These are phyloP conservation scores for Dunckerocampus dactyliophorus DNA, from an alignment of 2,113 vertebrate genomes.

Conservation along the genomic window DNA sequence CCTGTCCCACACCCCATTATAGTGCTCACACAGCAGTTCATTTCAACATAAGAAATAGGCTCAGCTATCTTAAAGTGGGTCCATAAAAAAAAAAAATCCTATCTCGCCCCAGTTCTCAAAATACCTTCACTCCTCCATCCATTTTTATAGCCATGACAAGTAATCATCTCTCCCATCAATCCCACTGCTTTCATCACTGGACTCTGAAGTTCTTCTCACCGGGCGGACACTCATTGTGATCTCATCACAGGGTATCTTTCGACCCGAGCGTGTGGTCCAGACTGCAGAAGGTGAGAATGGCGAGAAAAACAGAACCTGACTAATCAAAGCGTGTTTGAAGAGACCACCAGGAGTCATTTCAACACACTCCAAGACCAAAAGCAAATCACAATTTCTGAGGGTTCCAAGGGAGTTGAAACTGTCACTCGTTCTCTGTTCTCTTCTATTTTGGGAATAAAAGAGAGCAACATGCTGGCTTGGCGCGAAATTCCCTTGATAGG, in stretches of 20 bases:
- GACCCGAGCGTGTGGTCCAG: slow-evolving; percentile 58
- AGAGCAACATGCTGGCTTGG: slow-evolving; percentile 38
- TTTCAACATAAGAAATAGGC: slow-evolving; percentile 63
- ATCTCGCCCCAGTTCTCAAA: slow-evolving; percentile 61
- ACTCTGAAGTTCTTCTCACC: slow-evolving; percentile 64
- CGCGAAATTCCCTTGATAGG: slow-evolving; percentile 53
- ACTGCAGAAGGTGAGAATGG: slow-evolving; percentile 67
- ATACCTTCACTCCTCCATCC: slow-evolving; percentile 52
- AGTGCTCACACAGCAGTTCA: slow-evolving; percentile 68
- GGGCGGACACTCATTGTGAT: slow-evolving; percentile 69
- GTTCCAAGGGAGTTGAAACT: slow-evolving; percentile 39
- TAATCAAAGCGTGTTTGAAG: slow-evolving; percentile 3
- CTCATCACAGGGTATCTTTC: slow-evolving; percentile 66
- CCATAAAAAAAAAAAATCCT: slow-evolving; percentile 52
- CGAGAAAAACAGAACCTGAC: neutral
- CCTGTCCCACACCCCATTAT: slow-evolving; percentile 60
- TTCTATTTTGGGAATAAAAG: slow-evolving; percentile 39
- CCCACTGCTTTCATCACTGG: slow-evolving; percentile 66
- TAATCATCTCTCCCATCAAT: slow-evolving; percentile 74
- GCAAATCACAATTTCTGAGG: slow-evolving; percentile 35
- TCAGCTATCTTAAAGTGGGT: slow-evolving; percentile 63
- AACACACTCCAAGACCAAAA: slow-evolving; percentile 40
- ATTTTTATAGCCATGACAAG: slow-evolving; percentile 72
- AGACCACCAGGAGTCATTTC: slow-evolving; percentile 47
- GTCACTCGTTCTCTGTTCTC: slow-evolving; percentile 28